Evolutionary conservation across 1,140 invertebrate species (phyloP).

Genomic region (Heliconius hewitsoni): DNA sequence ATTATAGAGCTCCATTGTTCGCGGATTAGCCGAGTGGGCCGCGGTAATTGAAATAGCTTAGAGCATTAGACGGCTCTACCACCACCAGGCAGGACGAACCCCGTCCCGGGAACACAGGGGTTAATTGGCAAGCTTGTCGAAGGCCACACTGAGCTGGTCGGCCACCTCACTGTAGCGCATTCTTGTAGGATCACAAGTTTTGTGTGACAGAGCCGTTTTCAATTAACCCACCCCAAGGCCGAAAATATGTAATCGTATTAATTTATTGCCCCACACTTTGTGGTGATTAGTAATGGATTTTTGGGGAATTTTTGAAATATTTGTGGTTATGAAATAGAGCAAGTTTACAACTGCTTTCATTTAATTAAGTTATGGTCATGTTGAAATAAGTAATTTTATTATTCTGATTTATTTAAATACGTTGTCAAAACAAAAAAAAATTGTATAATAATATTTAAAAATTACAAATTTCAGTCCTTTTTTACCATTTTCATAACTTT

Average conservation of each 20-base stretch:
- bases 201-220: constrained; percentile 58
- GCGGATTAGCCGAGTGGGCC: constrained; percentile 48
- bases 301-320: constrained; percentile 1
- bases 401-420: no score
- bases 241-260: constrained; percentile 58
- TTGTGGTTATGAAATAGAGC: not conserved
- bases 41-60: constrained; percentile 59
- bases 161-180: constrained; percentile 45
- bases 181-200: constrained; percentile 68
- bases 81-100: constrained; percentile 30
- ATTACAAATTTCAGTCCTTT: no score
- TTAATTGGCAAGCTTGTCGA: constrained; percentile 22
- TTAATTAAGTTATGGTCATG: no score
- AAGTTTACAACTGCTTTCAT: not conserved
- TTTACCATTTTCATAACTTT: no score
- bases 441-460: no score
- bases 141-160: constrained; percentile 44
- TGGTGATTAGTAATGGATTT: constrained; percentile 9
- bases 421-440: no score
- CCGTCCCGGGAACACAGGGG: constrained; percentile 19
- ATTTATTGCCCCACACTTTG: constrained; percentile 51
- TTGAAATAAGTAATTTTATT: no score
- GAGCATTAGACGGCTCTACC: constrained; percentile 28
- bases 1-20: constrained; percentile 67
- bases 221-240: constrained; percentile 60